phyloP scores from a whole-genome alignment of 2,888 invertebrate species.

The Amphipyra tragopoginis region DNA sequence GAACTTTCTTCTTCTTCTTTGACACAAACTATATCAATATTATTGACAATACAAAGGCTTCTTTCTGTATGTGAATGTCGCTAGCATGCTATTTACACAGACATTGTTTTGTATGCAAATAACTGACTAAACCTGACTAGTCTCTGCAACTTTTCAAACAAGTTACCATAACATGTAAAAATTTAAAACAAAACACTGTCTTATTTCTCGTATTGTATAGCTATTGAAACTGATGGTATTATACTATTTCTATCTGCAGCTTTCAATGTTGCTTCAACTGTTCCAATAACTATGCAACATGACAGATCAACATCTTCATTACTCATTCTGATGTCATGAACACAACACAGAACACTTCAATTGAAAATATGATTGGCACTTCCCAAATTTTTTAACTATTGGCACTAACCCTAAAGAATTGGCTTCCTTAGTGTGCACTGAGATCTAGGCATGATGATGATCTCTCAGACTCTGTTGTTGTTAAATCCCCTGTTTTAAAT shows the following conservation, averaged over 20 bases:
- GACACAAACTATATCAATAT: conserved; percentile 22
- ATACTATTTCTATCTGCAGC: conserved; percentile 39
- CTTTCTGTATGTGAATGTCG: conserved; percentile 72
- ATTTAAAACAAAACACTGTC: conserved; percentile 48
- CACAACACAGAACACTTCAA: conserved; percentile 53
- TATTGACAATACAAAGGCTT: conserved; percentile 77
- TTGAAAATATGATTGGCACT: conserved; percentile 67
- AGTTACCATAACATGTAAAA: background rate
- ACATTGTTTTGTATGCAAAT: conserved; percentile 72
- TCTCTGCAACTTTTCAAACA: conserved; percentile 2
- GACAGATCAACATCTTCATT: conserved; percentile 55
- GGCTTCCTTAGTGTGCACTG: conserved; percentile 84
- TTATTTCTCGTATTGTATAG: conserved; percentile 42
- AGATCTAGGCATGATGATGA: conserved; percentile 74
- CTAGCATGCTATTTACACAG: conserved; percentile 77
- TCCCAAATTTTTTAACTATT: conserved; percentile 64
- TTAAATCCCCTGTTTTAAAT: conserved; percentile 59
- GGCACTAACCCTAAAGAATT: conserved; percentile 80
- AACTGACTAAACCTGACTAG: background rate
- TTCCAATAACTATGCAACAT: conserved; percentile 57
- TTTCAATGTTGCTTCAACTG: conserved; percentile 55
- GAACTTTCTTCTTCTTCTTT: background rate
- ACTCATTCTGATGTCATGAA: conserved; percentile 44
- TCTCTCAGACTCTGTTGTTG: conserved; percentile 62
- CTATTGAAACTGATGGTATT: conserved; percentile 46